Conservation (phyloP, 2,888 invertebrate genomes). For the Leucozona laternaria region DNA sequence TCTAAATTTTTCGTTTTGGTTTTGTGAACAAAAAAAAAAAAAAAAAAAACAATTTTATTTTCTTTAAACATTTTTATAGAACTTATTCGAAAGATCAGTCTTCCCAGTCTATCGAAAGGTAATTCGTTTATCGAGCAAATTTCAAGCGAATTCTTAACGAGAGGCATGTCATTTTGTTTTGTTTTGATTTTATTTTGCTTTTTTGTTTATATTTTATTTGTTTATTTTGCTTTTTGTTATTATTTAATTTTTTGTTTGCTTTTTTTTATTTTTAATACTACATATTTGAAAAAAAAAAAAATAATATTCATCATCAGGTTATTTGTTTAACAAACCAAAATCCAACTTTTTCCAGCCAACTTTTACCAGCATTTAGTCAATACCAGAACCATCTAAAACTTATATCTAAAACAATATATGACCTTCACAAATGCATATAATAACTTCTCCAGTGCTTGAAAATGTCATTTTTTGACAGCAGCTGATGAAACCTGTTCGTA, state of each 20-base stretch:
- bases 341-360: no score
- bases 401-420: no score
- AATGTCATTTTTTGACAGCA: no score
- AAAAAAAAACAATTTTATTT: slow-evolving; percentile 75
- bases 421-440: no score
- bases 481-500: no score
- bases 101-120: slow-evolving; percentile 81
- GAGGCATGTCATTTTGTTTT: slow-evolving; percentile 64
- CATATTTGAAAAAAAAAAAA: background rate
- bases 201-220: slow-evolving; percentile 54
- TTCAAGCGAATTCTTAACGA: slow-evolving; percentile 53
- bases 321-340: no score
- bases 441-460: no score
- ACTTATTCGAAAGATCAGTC: slow-evolving; percentile 83
- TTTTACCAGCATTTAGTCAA: no score
- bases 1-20: slow-evolving; percentile 51
- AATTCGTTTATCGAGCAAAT: slow-evolving; percentile 79
- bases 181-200: slow-evolving; percentile 26
- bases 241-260: background rate
- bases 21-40: slow-evolving; percentile 64
- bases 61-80: slow-evolving; percentile 81
- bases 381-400: no score
- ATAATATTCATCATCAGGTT: background rate
- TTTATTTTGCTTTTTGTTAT: slow-evolving; percentile 53
- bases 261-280: background rate